phyloP scores from a whole-genome alignment of 2,888 invertebrate species.

The Orthosia cruda region DNA sequence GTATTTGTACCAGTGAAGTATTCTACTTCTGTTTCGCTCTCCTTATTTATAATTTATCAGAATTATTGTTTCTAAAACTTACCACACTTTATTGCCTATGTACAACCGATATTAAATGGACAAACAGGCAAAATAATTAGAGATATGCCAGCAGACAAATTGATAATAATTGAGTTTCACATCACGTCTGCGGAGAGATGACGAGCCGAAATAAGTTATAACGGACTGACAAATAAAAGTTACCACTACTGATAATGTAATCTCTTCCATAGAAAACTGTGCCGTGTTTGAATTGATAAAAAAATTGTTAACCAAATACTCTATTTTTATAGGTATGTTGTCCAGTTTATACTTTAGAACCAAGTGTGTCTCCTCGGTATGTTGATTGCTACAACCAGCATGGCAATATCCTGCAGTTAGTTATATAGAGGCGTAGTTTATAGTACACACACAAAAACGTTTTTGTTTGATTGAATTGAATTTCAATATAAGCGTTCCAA shows the following conservation, averaged over 20 bases:
- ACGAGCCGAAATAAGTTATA: slow-evolving; percentile 75
- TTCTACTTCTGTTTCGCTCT: too few species aligned
- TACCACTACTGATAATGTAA: slow-evolving; percentile 11
- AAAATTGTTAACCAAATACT: neutral
- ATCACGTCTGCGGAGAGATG: slow-evolving; percentile 72
- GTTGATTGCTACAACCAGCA: neutral
- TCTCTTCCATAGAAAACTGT: neutral
- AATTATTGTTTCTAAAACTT: too few species aligned
- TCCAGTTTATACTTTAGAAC: neutral
- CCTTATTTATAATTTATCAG: too few species aligned
- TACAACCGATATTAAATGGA: too few species aligned
- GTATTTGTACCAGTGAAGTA: too few species aligned
- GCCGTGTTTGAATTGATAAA: neutral
- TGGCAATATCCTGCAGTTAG: neutral
- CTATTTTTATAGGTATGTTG: neutral
- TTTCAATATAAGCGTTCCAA: neutral
- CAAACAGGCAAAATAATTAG: neutral
- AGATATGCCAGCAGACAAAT: neutral
- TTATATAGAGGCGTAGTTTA: neutral
- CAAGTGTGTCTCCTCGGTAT: too few species aligned
- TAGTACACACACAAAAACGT: neutral
- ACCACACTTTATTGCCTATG: too few species aligned
- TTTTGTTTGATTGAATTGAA: neutral
- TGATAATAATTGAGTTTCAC: slow-evolving; percentile 71
- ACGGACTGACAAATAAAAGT: slow-evolving; percentile 65